phyloP scores from a whole-genome alignment of 2,797 vertebrate genomes.

The Microctenopoma steveboyesi region DNA sequence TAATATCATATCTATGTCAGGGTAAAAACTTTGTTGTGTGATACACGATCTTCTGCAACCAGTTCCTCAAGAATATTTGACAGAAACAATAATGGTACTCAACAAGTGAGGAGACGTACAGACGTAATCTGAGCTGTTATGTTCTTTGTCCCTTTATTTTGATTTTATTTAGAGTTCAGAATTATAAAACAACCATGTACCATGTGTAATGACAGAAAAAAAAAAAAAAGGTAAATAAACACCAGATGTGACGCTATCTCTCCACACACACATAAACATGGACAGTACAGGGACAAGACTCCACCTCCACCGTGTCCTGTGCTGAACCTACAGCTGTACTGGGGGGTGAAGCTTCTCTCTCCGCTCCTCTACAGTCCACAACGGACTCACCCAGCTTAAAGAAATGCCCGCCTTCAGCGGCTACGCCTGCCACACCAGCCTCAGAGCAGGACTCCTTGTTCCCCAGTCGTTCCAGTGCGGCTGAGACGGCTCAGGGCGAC shows the following conservation, averaged over 20 bases:
- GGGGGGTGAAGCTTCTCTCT: slow-evolving; percentile 26
- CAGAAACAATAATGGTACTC: too few relatives aligned
- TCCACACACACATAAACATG: slow-evolving; percentile 32
- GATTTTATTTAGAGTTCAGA: background rate
- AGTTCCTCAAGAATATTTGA: too few relatives aligned
- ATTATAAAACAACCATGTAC: too few relatives aligned
- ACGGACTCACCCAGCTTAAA: slow-evolving; percentile 41
- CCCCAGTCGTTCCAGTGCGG: slow-evolving; percentile 27
- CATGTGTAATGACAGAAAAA: too few relatives aligned
- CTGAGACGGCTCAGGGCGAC: background rate
- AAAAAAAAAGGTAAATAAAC: background rate
- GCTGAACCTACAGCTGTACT: slow-evolving; percentile 33
- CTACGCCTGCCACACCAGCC: slow-evolving; percentile 38
- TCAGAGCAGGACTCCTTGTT: slow-evolving; percentile 34
- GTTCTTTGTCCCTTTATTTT: background rate
- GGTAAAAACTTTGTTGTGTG: background rate
- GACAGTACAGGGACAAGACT: slow-evolving; percentile 59
- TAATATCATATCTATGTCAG: background rate
- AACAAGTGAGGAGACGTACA: too few relatives aligned
- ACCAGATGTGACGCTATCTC: slow-evolving; percentile 67
- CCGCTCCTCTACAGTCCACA: slow-evolving; percentile 42
- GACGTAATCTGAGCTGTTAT: background rate
- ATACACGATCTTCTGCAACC: slow-evolving; percentile 4
- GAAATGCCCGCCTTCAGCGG: slow-evolving; percentile 26
- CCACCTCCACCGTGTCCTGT: slow-evolving; percentile 36